Evolutionary conservation across 53 echinoderm and acorn worm species (phyloP).

Genomic region (Paracentrotus lividus): DNA sequence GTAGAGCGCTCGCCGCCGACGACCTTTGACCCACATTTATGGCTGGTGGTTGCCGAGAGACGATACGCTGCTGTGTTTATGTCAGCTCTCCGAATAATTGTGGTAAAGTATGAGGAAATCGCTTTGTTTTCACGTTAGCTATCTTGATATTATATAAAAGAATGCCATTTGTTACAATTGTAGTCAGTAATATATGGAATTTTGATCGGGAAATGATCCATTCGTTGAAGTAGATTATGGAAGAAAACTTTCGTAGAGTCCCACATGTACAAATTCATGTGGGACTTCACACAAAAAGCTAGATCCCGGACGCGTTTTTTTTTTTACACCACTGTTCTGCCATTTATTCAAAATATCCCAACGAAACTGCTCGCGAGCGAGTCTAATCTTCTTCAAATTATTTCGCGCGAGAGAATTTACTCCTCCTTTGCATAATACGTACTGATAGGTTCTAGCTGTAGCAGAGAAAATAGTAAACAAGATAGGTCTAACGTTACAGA

Average conservation of each 20-base stretch:
- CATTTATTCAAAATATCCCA: no score
- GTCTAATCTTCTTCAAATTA: no score
- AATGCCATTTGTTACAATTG: neutral
- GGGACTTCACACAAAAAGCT: no score
- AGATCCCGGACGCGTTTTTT: no score
- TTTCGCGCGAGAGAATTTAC: no score
- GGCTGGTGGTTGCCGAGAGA: slow-evolving; percentile 13
- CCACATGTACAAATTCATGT: neutral
- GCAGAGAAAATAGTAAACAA: no score
- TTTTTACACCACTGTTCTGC: no score
- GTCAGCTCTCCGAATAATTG: neutral
- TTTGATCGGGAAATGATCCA: neutral
- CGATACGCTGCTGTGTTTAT: slow-evolving; percentile 7
- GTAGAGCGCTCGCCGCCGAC: no score
- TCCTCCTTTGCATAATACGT: no score
- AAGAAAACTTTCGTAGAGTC: neutral
- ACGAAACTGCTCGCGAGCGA: no score
- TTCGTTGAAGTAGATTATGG: neutral
- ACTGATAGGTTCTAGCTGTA: no score
- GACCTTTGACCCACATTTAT: neutral
- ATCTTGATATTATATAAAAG: neutral
- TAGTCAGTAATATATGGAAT: neutral
- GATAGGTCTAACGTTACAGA: no score
- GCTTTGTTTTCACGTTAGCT: neutral
- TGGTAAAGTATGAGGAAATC: neutral